Conservation (phyloP, 2,888 invertebrate genomes). For the Sussaba pulchella region DNA sequence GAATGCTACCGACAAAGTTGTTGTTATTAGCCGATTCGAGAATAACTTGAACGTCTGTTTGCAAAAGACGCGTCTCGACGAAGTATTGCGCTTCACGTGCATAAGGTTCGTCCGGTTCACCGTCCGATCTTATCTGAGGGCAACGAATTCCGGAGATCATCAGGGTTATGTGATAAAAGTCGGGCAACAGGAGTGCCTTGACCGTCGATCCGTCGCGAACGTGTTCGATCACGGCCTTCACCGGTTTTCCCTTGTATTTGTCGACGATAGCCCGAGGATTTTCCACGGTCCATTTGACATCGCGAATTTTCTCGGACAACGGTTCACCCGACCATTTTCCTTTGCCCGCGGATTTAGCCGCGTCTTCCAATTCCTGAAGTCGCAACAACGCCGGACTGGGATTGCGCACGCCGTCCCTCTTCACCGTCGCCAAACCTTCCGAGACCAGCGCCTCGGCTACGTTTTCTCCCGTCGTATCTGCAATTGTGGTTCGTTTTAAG, state of each 20-base stretch:
- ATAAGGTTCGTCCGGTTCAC: conserved; percentile 90
- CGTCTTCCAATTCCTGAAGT: conserved; percentile 94
- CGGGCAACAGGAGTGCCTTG: conserved; percentile 95
- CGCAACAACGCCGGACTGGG: conserved; percentile 88
- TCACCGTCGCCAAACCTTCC: conserved; percentile 95
- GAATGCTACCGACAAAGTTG: conserved; percentile 96
- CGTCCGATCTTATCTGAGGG: conserved; percentile 89
- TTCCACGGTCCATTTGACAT: conserved; percentile 95
- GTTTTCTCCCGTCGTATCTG: conserved; percentile 90
- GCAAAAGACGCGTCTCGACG: conserved; percentile 95
- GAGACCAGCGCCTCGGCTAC: conserved; percentile 94
- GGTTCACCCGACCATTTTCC: conserved; percentile 90
- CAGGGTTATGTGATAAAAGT: conserved; percentile 95
- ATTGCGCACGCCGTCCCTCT: conserved; percentile 87
- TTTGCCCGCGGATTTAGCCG: conserved; percentile 94
- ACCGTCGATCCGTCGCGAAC: conserved; percentile 99
- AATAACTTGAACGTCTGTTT: conserved; percentile 95
- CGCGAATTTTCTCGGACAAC: conserved; percentile 90
- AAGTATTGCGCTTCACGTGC: conserved; percentile 97
- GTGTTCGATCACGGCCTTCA: conserved; percentile 98
- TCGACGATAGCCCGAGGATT: conserved; percentile 94
- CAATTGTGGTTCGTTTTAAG: neutral
- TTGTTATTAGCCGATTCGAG: conserved; percentile 97
- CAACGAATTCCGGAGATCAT: conserved; percentile 98
- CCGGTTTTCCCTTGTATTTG: conserved; percentile 92